A percentile compares a stretch with the other conserved stretches of the same genome.
These are phyloP conservation scores for Micromesistius poutassou DNA, from an alignment of 2,797 vertebrate species.

Conservation along the genomic window DNA sequence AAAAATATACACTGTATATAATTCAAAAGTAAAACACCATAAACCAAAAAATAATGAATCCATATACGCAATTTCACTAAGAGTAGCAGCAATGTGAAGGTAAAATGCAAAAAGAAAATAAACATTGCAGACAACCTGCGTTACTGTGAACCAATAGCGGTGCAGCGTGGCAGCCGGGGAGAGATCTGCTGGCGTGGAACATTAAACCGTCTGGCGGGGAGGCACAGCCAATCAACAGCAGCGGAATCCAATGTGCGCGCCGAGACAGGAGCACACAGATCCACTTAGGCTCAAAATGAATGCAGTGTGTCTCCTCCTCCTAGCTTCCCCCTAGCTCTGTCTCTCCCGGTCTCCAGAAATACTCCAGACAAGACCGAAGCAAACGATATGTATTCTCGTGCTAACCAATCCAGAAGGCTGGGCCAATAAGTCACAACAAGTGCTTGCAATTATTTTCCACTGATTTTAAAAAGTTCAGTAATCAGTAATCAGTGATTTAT, in stretches of 20 bases:
- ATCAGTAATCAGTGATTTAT: not conserved
- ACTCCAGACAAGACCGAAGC: constrained; percentile 27
- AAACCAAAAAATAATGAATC: not conserved
- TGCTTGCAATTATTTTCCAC: not conserved
- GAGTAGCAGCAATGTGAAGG: too few species aligned
- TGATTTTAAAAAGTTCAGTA: not conserved
- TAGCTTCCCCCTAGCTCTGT: constrained; percentile 30
- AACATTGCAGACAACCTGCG: not conserved
- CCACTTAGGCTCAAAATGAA: constrained; percentile 48
- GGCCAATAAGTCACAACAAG: not conserved
- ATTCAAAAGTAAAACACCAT: too few species aligned
- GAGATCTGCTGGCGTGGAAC: not conserved
- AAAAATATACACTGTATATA: too few species aligned
- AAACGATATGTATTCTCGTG: not conserved
- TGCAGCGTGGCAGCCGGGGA: not conserved
- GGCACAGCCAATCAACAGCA: constrained; percentile 17
- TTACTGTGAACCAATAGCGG: not conserved
- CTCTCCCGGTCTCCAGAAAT: constrained; percentile 37
- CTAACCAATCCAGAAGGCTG: constrained; percentile 9
- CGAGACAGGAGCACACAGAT: constrained; percentile 50
- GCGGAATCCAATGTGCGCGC: constrained; percentile 35
- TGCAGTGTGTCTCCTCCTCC: constrained; percentile 36
- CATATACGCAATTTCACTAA: too few species aligned
- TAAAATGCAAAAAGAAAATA: not conserved
- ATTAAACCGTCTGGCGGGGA: not conserved